Conservation (phyloP, 2,797 vertebrate genomes). For the Acanthurus lineatus region DNA sequence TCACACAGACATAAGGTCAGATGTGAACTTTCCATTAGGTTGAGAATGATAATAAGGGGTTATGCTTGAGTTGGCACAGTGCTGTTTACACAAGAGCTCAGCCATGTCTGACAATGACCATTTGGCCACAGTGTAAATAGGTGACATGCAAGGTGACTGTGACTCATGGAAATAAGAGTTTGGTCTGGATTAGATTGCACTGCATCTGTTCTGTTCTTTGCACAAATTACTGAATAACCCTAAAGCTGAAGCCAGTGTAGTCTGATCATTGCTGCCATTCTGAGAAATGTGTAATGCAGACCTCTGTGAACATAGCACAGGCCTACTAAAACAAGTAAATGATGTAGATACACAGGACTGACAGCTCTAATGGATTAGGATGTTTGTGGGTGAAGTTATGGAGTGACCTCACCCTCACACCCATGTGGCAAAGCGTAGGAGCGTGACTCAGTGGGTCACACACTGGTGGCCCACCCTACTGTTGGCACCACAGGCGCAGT, state of each 20-base stretch:
- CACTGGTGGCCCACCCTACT: conserved; percentile 49
- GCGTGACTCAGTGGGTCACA: conserved; percentile 68
- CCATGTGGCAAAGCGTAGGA: conserved; percentile 55
- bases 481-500: conserved; percentile 57
- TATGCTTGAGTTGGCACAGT: neutral
- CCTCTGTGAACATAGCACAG: conserved; percentile 15
- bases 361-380: conserved; percentile 48
- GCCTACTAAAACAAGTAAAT: conserved; percentile 40
- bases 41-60: neutral
- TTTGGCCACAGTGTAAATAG: conserved; percentile 15
- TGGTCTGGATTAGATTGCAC: conserved; percentile 12
- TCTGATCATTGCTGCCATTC: neutral
- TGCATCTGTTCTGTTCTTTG: conserved; percentile 11
- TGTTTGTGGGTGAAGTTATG: conserved; percentile 53
- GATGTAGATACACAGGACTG: conserved; percentile 22
- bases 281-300: conserved; percentile 27
- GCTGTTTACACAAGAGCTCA: conserved; percentile 5
- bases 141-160: conserved; percentile 8
- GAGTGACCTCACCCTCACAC: conserved; percentile 59
- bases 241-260: conserved; percentile 30
- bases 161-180: conserved; percentile 46
- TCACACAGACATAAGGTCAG: neutral
- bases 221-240: conserved; percentile 9
- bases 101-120: conserved; percentile 6
- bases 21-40: neutral